Evolutionary conservation across 2,797 vertebrate species (phyloP), one percentile per base, ranked within the genome.

Genomic region (Argentina silus): DNA sequence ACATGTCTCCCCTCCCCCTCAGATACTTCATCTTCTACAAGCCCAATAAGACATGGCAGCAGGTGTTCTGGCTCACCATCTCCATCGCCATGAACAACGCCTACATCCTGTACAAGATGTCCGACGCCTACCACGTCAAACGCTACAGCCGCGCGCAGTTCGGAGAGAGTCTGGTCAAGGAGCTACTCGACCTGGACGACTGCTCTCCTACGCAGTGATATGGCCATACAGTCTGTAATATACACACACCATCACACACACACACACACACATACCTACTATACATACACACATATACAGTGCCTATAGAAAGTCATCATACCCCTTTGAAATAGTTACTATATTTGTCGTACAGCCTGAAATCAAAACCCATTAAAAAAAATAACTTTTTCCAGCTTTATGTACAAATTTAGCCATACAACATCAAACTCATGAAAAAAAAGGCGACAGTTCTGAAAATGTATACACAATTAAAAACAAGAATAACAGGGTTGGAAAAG

Each of bases 1-100:
- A 53, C 5, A 36, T 36, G 2, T 36, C 27, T 42, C n/a, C 62
- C 44, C 12, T 50, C 51, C 68, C 69, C 45, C 43, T 1, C 77
- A 99, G 98, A 93, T 99, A 99, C 83, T 99, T 99, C 86, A 98
- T 99, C 89, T 98, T 97, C 82, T 98, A 99, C 81, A 99, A 99
- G 87, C 96, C 98, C 59, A 99, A 98, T 92, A 99, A 99, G 93
- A 99, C 98, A 64, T 99, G 98, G 98, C 98, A 99, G 79, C 98
- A 99, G 93, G 97, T 99, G 50, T 99, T 99, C 94, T 99, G 98
- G 98, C 94, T 99, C 78, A 96, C 96, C 81, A 93, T 99, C 93
- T 99, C 98, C 94, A 98, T 99, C 1, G 95, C 98, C 75, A 96
- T 99, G 92, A 99, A 99, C 90, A 99, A 99, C 0, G 96, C 98